Base-by-base conservation (phyloP, 2,797 vertebrate genomes). In the Basileuterus tristriatus region DNA sequence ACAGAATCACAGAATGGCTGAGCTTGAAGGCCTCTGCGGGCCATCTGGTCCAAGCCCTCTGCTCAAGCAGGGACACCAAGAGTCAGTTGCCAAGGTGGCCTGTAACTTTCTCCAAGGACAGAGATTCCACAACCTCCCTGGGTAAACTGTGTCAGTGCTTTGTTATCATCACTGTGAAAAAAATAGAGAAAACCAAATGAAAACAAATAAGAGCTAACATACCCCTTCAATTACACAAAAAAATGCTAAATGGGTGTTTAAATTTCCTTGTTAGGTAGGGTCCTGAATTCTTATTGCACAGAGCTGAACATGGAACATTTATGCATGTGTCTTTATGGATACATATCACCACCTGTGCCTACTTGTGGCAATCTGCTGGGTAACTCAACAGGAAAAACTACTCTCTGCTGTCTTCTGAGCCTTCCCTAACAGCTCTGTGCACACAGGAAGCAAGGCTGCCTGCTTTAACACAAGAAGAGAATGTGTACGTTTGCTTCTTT, bases 351-450 rank as follows among this genome's bases (percentile, higher is more conserved):
- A 2, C 22, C 8, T 41, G 49, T 44, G 70, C 26, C 60, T 80
- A 60, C 15, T 37, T 0, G 0, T 37, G 17, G 22, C 14, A 60
- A 65, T 27, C 63, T 36, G 52, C n/a, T 3, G 1, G 23, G 19
- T 77, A 77, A 56, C 29, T 15, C 21, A 11, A 12, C 12, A 41
- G 14, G 10, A 69, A 69, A 44, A 72, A 17, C 6, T 34, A 78
- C 16, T 9, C 11, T 4, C 14, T 37, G 19, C 36, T 62, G 19
- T 37, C 55, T 60, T 79, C 68, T 58, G 50, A 47, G 6, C 4
- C 20, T 86, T 77, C 36, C n/a, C 27, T 26, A 4, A 20, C 8
- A 7, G 6, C 23, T 68, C 18, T 62, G 2, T 20, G 30, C 19
- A 26, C 36, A 21, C 11, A 27, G 8, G 22, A 76, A 65, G n/a